Evolutionary conservation across 2,113 vertebrate species (phyloP), one percentile per base, ranked within the genome.

Genomic region (Fulmarus glacialis): DNA sequence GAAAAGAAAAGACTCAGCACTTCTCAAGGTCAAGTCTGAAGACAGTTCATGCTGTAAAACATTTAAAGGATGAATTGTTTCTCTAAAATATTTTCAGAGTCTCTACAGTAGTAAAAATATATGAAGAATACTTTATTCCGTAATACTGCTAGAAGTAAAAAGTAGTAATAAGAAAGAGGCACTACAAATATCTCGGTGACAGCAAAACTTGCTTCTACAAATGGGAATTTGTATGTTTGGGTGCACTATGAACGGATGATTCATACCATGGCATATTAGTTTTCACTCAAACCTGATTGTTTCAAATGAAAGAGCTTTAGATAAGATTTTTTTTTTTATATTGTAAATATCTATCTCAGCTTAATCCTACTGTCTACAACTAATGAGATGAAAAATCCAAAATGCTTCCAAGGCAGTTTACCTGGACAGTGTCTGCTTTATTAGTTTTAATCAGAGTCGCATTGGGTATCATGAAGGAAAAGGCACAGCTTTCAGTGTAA

Each of bases 371-470:
- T 66, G 15, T 32, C 53, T 77, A 10, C 70, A 75, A 19, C 63
- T 72, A 91, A 50, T 15, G 10, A 82, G n/a, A 91, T 23, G 52
- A 81, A 92, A 93, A 85, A 72, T 29, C 24, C 17, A n/a, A 77
- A 96, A 88, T 52, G 20, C 47, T 93, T 90, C 55, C 66, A 80
- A 91, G 74, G 78, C 81, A 59, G 29, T 90, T 96, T 91, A 97
- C 91, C 89, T 97, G 91, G 71, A 66, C 45, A 77, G 23, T 52
- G 42, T 73, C 90, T 92, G 38, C 30, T 92, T 93, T 73, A 90
- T 72, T 79, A 67, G 43, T 86, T 95, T 96, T 88, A 88, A 82
- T 70, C 13, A 4, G 58, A 79, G n/a, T 55, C 82, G 52, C 30
- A 48, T 4, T 81, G 32, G 70, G 42, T 92, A 78, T 56, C 2